phyloP scores from a whole-genome alignment of 2,888 invertebrate genomes.

The Chymomyza procnemis region DNA sequence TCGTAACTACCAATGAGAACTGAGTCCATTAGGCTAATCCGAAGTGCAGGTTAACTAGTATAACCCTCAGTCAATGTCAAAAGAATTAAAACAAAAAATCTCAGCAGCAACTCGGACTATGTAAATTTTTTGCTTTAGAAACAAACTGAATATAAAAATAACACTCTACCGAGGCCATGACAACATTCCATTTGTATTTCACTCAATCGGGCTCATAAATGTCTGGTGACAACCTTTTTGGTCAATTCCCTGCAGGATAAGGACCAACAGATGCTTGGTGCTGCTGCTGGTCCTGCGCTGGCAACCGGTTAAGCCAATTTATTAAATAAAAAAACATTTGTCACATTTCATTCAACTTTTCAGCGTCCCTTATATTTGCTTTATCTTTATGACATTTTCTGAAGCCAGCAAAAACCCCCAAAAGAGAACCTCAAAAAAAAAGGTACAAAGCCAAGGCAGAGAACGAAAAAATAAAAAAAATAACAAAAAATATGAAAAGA shows the following conservation, averaged over 20 bases:
- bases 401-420: slow-evolving; percentile 41
- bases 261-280: background rate
- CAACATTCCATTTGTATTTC: slow-evolving; percentile 47
- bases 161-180: background rate
- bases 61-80: background rate
- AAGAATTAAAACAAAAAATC: background rate
- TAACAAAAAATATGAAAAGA: slow-evolving; percentile 1
- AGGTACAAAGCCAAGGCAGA: background rate
- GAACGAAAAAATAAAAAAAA: slow-evolving; percentile 4
- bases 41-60: too few species aligned
- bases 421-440: slow-evolving; percentile 35
- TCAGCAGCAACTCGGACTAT: background rate
- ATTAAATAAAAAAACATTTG: slow-evolving; percentile 72
- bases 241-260: slow-evolving; percentile 20
- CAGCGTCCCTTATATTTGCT: slow-evolving; percentile 23
- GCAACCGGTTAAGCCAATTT: slow-evolving; percentile 69
- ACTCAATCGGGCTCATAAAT: slow-evolving; percentile 61
- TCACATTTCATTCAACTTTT: slow-evolving; percentile 71
- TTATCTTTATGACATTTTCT: slow-evolving; percentile 65
- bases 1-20: too few species aligned
- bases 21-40: too few species aligned
- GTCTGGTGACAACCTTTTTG: slow-evolving; percentile 22
- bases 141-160: background rate
- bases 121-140: background rate
- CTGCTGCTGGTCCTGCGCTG: slow-evolving; percentile 7